Base-by-base conservation (phyloP, 2,797 vertebrate species). In the Sphaeramia orbicularis region DNA sequence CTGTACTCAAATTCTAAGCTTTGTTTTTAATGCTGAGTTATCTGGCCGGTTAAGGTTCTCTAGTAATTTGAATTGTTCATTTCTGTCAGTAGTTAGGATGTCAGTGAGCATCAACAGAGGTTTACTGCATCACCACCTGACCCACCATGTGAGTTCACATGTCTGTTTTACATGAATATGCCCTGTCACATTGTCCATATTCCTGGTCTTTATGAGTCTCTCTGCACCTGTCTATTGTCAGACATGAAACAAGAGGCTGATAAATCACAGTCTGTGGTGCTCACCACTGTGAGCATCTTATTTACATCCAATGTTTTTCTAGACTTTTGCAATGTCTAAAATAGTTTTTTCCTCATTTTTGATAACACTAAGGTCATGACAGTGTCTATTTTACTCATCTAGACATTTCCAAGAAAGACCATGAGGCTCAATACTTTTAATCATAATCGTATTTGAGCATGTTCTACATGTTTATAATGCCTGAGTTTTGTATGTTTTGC, bases 111-210 rank as follows among this genome's bases (percentile, higher is more conserved):
- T 14, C 54, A 18, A 49, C 24, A 47, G 62, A 43, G 42, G 60
- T 43, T 44, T 14, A 60, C 42, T 38, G 64, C 10, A 42, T 70
- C 66, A 83, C 58, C 82, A 75, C 59, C 62, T 76, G 66, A 37
- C 41, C 15, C 47, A 59, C 68, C 74, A 80, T 74, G 66, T 82
- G 81, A 82, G 54, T 7, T 18, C 24, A 55, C 52, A 40, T 4
- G 35, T 54, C 52, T 40, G 48, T 18, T 64, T 44, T 16, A n/a
- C 60, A 42, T 30, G 12, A 37, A 51, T 53, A 15, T 66, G 51
- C 44, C 19, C 40, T 1, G 36, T 27, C 53, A 52, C 51, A 54
- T 52, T 78, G 78, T 82, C 78, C 78, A 74, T 43, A 7, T 15
- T 55, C 11, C 41, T 44, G 38, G 54, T 63, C 45, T 71, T 68